These are phyloP conservation scores for Notothenia rossii DNA, from an alignment of 2,113 vertebrate species.

Conservation along the genomic window DNA sequence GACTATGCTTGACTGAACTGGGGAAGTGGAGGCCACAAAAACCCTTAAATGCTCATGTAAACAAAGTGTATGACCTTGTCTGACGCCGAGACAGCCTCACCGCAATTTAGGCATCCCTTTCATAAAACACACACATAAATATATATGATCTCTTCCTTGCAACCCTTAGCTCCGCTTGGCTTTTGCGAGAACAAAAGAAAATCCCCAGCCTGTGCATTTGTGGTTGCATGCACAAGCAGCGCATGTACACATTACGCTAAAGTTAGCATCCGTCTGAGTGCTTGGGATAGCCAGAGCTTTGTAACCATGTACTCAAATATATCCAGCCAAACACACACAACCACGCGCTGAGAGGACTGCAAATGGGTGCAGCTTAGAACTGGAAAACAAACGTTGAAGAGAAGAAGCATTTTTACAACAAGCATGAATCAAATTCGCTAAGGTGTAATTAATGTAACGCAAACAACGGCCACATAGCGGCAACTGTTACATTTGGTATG, in stretches of 20 bases:
- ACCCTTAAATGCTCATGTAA: slow-evolving; percentile 37
- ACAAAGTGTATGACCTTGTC: slow-evolving; percentile 43
- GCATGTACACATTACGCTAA: slow-evolving; percentile 61
- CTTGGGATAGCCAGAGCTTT: slow-evolving; percentile 39
- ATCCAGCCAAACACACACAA: slow-evolving; percentile 35
- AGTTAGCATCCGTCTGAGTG: slow-evolving; percentile 62
- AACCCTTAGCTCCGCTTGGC: neutral
- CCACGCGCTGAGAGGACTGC: slow-evolving; percentile 2
- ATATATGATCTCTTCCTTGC: slow-evolving; percentile 5
- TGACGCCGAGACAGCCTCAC: slow-evolving; percentile 23
- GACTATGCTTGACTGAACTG: too few species aligned
- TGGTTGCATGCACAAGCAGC: slow-evolving; percentile 46
- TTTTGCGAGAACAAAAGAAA: slow-evolving; percentile 50
- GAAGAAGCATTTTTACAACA: neutral
- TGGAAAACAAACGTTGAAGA: neutral
- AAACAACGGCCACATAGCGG: too few species aligned
- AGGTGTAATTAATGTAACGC: too few species aligned
- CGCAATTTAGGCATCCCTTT: slow-evolving; percentile 29
- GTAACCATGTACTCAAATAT: slow-evolving; percentile 53
- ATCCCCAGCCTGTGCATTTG: slow-evolving; percentile 46
- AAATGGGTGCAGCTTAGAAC: slow-evolving; percentile 18
- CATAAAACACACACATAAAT: slow-evolving; percentile 21
- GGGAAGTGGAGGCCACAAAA: slow-evolving; percentile 8
- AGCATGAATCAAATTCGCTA: too few species aligned
- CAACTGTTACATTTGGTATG: too few species aligned